These are phyloP conservation scores for Brachypalpus laphriformis DNA, from an alignment of 2,888 invertebrate species.

Conservation along the genomic window DNA sequence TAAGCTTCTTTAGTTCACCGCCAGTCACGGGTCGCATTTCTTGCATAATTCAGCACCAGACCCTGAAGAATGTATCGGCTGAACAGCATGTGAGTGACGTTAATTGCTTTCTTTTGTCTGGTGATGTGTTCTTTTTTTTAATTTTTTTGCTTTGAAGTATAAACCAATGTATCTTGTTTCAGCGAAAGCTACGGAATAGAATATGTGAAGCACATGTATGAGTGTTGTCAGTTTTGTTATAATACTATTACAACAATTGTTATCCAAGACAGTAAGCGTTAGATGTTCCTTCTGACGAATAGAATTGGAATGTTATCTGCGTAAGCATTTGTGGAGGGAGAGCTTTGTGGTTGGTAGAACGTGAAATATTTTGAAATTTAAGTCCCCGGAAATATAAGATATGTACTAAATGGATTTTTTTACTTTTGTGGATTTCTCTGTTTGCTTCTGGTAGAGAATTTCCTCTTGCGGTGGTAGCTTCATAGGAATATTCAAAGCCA, in stretches of 20 bases:
- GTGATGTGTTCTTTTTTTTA: neutral
- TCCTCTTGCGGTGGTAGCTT: neutral
- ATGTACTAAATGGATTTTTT: constrained; percentile 46
- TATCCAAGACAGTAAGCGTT: neutral
- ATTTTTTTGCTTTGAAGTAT: constrained; percentile 16
- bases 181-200: constrained; percentile 46
- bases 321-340: constrained; percentile 1
- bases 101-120: constrained; percentile 67
- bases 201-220: constrained; percentile 3
- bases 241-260: constrained; percentile 37
- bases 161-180: constrained; percentile 52
- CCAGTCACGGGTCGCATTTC: constrained; percentile 66
- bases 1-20: constrained; percentile 58
- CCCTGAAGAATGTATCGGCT: constrained; percentile 31
- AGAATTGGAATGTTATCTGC: neutral
- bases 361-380: constrained; percentile 54
- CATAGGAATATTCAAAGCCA: too few relatives aligned
- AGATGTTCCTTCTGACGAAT: constrained; percentile 3
- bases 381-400: constrained; percentile 42
- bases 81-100: constrained; percentile 53
- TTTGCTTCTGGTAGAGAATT: neutral
- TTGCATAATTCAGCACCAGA: constrained; percentile 68
- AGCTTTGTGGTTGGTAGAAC: constrained; percentile 23
- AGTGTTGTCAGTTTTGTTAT: constrained; percentile 12
- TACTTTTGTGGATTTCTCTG: neutral